These are phyloP conservation scores for Psilopsiagon aurifrons DNA, from an alignment of 2,113 vertebrate genomes.

Conservation along the genomic window DNA sequence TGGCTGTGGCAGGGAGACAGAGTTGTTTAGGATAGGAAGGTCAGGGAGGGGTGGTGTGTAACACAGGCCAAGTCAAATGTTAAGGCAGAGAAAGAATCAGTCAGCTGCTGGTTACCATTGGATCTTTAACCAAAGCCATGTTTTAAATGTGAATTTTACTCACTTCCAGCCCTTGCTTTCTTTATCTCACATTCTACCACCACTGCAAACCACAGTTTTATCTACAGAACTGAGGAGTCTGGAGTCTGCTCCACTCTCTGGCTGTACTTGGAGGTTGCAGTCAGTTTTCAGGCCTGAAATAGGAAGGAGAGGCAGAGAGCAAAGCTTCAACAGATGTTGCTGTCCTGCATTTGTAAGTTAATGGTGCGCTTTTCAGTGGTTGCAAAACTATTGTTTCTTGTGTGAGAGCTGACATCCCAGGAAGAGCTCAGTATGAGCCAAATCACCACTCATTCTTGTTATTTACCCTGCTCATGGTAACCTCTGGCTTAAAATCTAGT, in stretches of 20 bases:
- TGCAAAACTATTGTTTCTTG: background rate
- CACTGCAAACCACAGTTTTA: background rate
- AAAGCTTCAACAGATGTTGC: background rate
- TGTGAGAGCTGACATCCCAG: background rate
- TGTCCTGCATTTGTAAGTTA: background rate
- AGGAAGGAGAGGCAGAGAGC: background rate
- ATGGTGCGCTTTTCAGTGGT: background rate
- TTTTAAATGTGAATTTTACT: background rate
- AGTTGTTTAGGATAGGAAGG: background rate
- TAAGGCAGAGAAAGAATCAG: background rate
- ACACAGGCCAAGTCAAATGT: background rate
- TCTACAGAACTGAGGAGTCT: background rate
- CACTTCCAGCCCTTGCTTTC: background rate
- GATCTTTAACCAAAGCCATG: background rate
- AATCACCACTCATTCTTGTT: background rate
- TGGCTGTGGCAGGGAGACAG: accelerated
- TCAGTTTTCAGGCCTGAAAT: background rate
- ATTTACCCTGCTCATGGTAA: background rate
- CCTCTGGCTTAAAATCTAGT: background rate
- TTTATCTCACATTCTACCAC: background rate
- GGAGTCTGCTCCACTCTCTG: background rate
- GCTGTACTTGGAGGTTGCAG: background rate
- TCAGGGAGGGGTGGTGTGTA: background rate
- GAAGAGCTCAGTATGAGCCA: background rate
- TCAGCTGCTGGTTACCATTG: background rate